These are phyloP conservation scores for Bradypodion ventrale DNA, from an alignment of 2,797 vertebrate genomes.

Conservation along the genomic window DNA sequence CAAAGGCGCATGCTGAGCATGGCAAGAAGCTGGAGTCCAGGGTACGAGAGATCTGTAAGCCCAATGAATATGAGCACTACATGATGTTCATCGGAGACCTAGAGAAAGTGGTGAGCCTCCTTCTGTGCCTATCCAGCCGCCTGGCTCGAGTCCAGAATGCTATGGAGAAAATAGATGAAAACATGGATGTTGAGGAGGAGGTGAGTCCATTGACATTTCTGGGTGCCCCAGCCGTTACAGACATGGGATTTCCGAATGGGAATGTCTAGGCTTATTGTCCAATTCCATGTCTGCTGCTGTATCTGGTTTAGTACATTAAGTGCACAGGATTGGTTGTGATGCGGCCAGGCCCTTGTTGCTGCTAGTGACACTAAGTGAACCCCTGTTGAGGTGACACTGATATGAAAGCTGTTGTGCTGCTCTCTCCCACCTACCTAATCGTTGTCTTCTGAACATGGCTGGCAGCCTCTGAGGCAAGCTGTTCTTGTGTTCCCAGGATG, in stretches of 20 bases:
- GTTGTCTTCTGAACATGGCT: background rate
- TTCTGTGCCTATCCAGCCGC: conserved; percentile 90
- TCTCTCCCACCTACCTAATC: background rate
- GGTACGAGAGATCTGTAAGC: conserved; percentile 76
- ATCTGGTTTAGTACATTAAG: background rate
- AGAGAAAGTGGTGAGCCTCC: conserved; percentile 92
- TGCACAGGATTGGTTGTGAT: background rate
- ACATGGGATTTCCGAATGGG: background rate
- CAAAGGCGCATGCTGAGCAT: conserved; percentile 65
- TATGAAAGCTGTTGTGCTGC: background rate
- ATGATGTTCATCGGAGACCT: conserved; percentile 89
- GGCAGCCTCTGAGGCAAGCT: background rate
- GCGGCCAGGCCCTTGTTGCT: background rate
- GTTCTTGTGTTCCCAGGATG: too few relatives aligned
- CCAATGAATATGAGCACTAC: conserved; percentile 87
- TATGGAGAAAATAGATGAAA: conserved; percentile 80
- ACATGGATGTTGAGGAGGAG: conserved; percentile 86
- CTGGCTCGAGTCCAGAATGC: conserved; percentile 89
- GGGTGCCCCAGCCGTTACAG: background rate
- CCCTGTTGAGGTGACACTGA: background rate
- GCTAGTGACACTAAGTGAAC: background rate
- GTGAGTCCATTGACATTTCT: conserved; percentile 66
- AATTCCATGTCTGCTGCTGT: background rate
- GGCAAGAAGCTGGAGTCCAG: conserved; percentile 74
- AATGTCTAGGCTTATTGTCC: background rate